phyloP scores from a whole-genome alignment of 1,140 invertebrate genomes.

The Calosoma granatense region DNA sequence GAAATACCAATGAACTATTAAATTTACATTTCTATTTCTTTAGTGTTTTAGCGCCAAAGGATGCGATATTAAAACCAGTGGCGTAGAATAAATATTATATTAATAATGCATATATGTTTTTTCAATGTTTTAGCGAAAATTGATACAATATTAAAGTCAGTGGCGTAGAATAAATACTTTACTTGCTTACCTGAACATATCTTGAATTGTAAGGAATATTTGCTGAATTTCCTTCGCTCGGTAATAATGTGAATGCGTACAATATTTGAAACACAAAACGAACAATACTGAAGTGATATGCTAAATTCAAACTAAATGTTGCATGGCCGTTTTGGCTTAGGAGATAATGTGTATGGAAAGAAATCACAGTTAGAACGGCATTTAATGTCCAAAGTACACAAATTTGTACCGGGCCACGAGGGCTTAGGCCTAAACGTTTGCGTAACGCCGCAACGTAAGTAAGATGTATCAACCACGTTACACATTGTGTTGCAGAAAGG shows the following conservation, averaged over 20 bases:
- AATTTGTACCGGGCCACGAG: constrained; percentile 58
- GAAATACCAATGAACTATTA: too few species aligned
- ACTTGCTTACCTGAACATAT: constrained; percentile 8
- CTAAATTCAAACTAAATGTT: constrained; percentile 32
- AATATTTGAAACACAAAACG: constrained; percentile 42
- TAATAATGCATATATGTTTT: too few species aligned
- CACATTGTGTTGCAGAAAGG: constrained; percentile 49
- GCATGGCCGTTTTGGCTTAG: constrained; percentile 20
- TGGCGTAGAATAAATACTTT: not conserved
- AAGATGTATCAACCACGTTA: constrained; percentile 72
- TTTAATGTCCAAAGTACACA: constrained; percentile 53
- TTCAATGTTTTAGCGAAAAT: too few species aligned
- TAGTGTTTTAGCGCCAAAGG: too few species aligned
- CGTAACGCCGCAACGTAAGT: constrained; percentile 59
- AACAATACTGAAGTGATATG: constrained; percentile 38
- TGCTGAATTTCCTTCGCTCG: constrained; percentile 33
- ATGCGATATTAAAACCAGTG: too few species aligned
- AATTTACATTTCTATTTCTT: not conserved
- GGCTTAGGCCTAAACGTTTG: constrained; percentile 48
- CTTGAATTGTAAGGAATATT: constrained; percentile 12
- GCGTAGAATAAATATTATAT: too few species aligned
- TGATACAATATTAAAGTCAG: not conserved
- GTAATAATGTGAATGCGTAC: constrained; percentile 53
- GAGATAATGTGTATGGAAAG: constrained; percentile 36
- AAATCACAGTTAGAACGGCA: constrained; percentile 49